Conservation (phyloP, 2,113 vertebrate species). For the Martes martes region DNA sequence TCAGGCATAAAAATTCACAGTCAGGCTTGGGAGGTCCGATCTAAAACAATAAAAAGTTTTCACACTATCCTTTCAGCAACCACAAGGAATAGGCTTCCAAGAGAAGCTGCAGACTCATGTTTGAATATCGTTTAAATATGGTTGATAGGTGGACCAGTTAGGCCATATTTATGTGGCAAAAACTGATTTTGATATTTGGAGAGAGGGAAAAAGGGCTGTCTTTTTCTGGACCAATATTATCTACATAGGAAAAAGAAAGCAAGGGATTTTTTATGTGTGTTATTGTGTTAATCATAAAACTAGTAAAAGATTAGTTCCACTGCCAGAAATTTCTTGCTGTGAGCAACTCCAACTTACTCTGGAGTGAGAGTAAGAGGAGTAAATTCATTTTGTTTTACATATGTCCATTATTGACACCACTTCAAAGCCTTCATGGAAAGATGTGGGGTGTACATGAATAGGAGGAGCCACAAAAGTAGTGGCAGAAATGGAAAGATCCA, state of each 20-base stretch:
- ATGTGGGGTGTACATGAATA: not conserved
- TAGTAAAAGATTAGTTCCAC: conserved; percentile 33
- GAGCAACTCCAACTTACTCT: not conserved
- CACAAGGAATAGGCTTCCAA: conserved; percentile 38
- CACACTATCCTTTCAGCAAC: conserved; percentile 62
- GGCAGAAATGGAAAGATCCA: conserved; percentile 8
- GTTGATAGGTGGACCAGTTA: not conserved
- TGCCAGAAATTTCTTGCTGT: conserved; percentile 43
- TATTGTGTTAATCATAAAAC: conserved; percentile 52
- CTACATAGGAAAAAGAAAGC: not conserved
- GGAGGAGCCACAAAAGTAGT: not conserved
- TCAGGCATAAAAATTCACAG: conserved; percentile 63
- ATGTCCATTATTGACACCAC: conserved; percentile 36
- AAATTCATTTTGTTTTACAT: conserved; percentile 51
- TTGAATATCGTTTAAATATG: conserved; percentile 10
- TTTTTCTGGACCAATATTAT: conserved; percentile 27
- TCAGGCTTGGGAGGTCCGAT: conserved; percentile 58
- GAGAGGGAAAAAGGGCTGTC: not conserved
- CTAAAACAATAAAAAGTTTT: conserved; percentile 73
- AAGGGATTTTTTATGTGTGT: not conserved
- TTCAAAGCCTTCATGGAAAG: conserved; percentile 43
- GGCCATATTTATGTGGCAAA: not conserved
- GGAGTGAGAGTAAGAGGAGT: not conserved
- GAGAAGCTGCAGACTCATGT: not conserved
- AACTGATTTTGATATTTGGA: conserved; percentile 43